Evolutionary conservation across 2,113 vertebrate genomes (phyloP).

Genomic region (Cygnus buccinator): DNA sequence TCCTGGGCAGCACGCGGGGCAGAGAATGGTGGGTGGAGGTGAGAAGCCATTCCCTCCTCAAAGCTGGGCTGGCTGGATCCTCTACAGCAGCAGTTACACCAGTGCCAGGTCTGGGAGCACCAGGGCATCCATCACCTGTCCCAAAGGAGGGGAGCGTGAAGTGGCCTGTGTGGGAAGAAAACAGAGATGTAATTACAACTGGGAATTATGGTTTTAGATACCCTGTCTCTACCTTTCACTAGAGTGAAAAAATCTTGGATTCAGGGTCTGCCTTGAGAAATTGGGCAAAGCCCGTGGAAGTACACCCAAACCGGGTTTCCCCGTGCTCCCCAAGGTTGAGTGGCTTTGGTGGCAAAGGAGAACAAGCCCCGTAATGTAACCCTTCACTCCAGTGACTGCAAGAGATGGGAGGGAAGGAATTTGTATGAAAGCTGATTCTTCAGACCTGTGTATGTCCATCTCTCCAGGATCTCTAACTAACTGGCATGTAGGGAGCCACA

Average conservation of each 20-base stretch:
- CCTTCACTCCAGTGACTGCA: background rate
- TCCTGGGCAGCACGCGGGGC: rapidly evolving
- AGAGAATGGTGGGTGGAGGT: background rate
- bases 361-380: background rate
- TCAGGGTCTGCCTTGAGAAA: background rate
- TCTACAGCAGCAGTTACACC: rapidly evolving
- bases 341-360: background rate
- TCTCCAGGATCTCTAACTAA: background rate
- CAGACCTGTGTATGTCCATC: background rate
- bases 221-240: background rate
- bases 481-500: background rate
- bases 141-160: rapidly evolving
- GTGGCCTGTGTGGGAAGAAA: background rate
- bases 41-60: background rate
- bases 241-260: background rate
- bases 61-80: background rate
- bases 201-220: background rate
- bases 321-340: rapidly evolving
- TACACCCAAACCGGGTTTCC: background rate
- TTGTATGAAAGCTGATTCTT: background rate
- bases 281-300: background rate
- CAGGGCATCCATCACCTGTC: background rate
- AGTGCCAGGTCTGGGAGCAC: background rate
- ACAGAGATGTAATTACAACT: background rate
- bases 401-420: background rate